These are phyloP conservation scores for Protonibea diacanthus DNA, from an alignment of 2,797 vertebrate species.

Conservation along the genomic window DNA sequence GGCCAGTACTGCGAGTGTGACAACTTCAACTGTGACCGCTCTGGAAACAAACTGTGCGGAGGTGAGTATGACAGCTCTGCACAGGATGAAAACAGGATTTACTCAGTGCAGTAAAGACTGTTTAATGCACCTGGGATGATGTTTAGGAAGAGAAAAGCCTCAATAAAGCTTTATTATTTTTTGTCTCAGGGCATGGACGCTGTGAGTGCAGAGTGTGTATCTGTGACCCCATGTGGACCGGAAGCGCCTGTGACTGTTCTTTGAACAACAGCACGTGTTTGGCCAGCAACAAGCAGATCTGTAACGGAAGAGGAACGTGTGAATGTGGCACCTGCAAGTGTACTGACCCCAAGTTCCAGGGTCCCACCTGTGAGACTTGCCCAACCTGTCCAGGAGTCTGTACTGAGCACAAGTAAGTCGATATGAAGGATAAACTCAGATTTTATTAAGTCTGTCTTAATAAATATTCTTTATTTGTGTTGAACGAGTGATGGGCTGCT, in stretches of 20 bases:
- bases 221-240: slow-evolving; percentile 92
- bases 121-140: background rate
- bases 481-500: background rate
- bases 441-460: background rate
- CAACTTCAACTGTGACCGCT: slow-evolving; percentile 98
- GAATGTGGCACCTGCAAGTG: slow-evolving; percentile 94
- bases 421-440: background rate
- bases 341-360: slow-evolving; percentile 95
- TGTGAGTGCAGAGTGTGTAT: slow-evolving; percentile 93
- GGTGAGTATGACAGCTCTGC: slow-evolving; percentile 80
- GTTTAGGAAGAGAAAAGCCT: background rate
- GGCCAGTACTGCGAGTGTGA: slow-evolving; percentile 97
- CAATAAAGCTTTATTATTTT: background rate
- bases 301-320: slow-evolving; percentile 93
- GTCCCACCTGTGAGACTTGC: slow-evolving; percentile 95
- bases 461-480: background rate
- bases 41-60: slow-evolving; percentile 95
- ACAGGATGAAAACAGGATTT: too few relatives aligned
- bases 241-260: slow-evolving; percentile 95
- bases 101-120: background rate
- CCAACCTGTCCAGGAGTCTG: slow-evolving; percentile 97
- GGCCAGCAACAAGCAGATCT: slow-evolving; percentile 92
- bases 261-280: slow-evolving; percentile 88
- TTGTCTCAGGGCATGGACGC: slow-evolving; percentile 88
- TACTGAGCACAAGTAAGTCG: slow-evolving; percentile 92